phyloP scores from a whole-genome alignment of 2,888 invertebrate genomes.

The Clanis bilineata region DNA sequence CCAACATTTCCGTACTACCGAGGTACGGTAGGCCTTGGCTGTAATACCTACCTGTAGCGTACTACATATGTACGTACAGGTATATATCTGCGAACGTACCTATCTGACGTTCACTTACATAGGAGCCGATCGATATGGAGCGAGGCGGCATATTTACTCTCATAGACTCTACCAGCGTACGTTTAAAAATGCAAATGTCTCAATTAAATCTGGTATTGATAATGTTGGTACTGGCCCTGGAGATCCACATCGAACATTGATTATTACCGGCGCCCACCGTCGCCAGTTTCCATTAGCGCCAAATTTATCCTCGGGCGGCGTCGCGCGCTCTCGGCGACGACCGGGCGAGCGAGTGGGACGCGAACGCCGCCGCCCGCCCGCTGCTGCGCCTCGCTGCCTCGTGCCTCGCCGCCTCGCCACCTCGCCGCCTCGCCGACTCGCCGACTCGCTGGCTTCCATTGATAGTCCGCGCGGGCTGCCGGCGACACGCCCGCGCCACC shows the following conservation, averaged over 20 bases:
- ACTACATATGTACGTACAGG: background rate
- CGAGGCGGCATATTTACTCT: conserved; percentile 9
- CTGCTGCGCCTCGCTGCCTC: conserved; percentile 40
- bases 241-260: conserved; percentile 75
- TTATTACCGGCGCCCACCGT: conserved; percentile 67
- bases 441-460: conserved; percentile 53
- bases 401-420: conserved; percentile 40
- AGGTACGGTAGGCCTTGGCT: conserved; percentile 7
- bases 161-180: conserved; percentile 1
- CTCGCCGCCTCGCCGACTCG: conserved; percentile 40
- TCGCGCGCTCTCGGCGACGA: conserved; percentile 61
- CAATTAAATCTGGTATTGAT: conserved; percentile 38
- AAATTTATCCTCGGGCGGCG: conserved; percentile 77
- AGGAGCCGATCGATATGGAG: conserved; percentile 17
- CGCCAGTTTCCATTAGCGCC: conserved; percentile 76
- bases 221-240: conserved; percentile 55
- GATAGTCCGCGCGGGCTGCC: conserved; percentile 73
- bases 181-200: conserved; percentile 15
- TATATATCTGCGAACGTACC: too few species aligned
- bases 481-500: conserved; percentile 67
- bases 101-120: background rate
- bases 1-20: conserved; percentile 15
- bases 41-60: conserved; percentile 13
- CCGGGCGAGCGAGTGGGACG: conserved; percentile 58
- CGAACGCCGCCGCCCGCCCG: conserved; percentile 44